Evolutionary conservation across 1,140 invertebrate species (phyloP).

Genomic region (Triops longicaudatus): DNA sequence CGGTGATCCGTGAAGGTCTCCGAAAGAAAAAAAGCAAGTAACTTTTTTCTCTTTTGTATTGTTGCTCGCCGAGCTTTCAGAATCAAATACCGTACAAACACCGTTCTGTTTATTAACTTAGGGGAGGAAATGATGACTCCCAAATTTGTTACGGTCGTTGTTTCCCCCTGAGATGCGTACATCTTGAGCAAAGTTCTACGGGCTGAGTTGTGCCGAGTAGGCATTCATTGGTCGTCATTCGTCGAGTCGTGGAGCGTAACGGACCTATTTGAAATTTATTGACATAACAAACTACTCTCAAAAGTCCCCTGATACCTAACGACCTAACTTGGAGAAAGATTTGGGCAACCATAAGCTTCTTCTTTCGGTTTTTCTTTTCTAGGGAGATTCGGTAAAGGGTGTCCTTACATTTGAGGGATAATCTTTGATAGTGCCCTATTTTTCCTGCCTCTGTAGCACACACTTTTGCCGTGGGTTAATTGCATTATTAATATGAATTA

Average conservation of each 20-base stretch:
- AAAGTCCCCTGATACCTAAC: not conserved
- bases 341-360: not conserved
- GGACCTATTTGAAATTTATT: not conserved
- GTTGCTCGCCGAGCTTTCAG: not conserved
- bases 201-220: not conserved
- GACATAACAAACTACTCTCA: not conserved
- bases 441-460: no score
- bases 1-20: not conserved
- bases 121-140: not conserved
- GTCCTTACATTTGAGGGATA: no score
- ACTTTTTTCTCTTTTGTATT: not conserved
- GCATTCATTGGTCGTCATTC: not conserved
- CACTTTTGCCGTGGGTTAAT: no score
- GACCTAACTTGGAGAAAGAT: not conserved
- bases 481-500: no score
- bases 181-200: not conserved
- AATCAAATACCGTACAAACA: slow-evolving; percentile 9
- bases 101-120: slow-evolving; percentile 3
- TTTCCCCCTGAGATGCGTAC: not conserved
- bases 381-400: not conserved
- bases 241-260: slow-evolving; percentile 1
- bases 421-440: no score
- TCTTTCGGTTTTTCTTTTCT: not conserved
- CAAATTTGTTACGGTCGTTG: slow-evolving; percentile 12
- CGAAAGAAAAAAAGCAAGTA: not conserved